Evolutionary conservation across 2,797 vertebrate species (phyloP).

Genomic region (Delichon dasypus): DNA sequence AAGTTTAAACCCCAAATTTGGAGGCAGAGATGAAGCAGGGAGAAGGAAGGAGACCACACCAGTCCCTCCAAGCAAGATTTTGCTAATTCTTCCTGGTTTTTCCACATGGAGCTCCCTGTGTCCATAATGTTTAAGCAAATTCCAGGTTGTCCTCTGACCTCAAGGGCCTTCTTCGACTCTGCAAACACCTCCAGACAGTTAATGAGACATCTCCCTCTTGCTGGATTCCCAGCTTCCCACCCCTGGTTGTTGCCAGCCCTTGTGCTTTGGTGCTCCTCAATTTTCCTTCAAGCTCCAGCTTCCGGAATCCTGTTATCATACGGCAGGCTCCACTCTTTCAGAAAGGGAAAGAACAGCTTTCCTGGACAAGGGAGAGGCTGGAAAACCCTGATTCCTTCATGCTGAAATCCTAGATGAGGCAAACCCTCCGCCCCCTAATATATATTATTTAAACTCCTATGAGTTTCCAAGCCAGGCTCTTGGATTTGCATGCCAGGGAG

Average conservation of each 20-base stretch:
- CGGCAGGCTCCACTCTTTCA: background rate
- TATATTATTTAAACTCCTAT: background rate
- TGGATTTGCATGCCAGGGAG: background rate
- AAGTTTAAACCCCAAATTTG: background rate
- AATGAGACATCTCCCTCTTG: background rate
- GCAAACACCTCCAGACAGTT: background rate
- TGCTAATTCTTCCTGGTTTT: background rate
- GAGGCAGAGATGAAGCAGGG: background rate
- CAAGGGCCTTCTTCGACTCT: background rate
- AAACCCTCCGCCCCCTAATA: background rate
- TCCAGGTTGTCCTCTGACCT: background rate
- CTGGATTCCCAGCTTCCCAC: background rate
- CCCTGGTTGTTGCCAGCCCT: background rate
- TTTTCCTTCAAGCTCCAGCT: background rate
- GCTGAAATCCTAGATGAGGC: background rate
- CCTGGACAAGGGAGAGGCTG: background rate
- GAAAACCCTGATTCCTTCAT: background rate
- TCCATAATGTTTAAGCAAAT: background rate
- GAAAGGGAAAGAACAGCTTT: background rate
- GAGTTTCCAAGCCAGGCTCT: background rate
- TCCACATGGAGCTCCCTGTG: background rate
- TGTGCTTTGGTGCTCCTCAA: fast-evolving
- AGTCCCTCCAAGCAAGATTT: background rate
- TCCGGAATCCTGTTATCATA: background rate
- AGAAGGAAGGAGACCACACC: fast-evolving